Conservation (phyloP, 1,140 invertebrate species). For the Brachionus paranguensis region DNA sequence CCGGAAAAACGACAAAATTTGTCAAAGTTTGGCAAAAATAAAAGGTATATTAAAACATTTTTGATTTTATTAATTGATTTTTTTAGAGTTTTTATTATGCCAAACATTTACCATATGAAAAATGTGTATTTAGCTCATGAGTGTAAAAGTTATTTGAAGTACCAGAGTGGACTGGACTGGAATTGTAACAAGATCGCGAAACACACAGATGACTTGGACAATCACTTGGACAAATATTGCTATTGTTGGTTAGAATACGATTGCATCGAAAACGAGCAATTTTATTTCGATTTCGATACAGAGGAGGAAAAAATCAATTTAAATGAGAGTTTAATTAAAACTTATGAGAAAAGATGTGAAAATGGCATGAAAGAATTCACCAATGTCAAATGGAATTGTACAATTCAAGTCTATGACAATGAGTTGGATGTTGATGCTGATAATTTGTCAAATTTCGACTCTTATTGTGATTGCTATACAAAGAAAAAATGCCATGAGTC, state of each 20-base stretch:
- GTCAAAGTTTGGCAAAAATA: neutral
- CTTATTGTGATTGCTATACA: neutral
- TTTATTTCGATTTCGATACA: slow-evolving; percentile 17
- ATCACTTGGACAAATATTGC: neutral
- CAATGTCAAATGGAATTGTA: neutral
- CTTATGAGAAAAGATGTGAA: slow-evolving; percentile 7
- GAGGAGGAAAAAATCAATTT: neutral
- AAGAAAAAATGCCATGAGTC: neutral
- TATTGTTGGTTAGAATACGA: slow-evolving; percentile 25
- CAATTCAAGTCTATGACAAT: neutral
- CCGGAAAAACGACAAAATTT: neutral
- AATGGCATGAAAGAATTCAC: neutral
- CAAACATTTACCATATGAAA: neutral
- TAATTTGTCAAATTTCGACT: slow-evolving; percentile 5
- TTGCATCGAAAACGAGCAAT: slow-evolving; percentile 1
- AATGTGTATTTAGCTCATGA: neutral
- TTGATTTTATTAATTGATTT: neutral
- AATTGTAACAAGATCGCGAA: neutral
- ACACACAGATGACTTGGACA: neutral
- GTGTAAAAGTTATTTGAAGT: neutral
- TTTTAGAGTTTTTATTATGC: neutral
- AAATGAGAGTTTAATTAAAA: neutral
- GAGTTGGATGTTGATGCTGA: neutral
- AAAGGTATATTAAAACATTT: neutral
- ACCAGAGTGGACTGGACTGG: neutral